Evolutionary conservation across 2,888 invertebrate species (phyloP).

Genomic region (Pseudococcus jackbeardsleyi): DNA sequence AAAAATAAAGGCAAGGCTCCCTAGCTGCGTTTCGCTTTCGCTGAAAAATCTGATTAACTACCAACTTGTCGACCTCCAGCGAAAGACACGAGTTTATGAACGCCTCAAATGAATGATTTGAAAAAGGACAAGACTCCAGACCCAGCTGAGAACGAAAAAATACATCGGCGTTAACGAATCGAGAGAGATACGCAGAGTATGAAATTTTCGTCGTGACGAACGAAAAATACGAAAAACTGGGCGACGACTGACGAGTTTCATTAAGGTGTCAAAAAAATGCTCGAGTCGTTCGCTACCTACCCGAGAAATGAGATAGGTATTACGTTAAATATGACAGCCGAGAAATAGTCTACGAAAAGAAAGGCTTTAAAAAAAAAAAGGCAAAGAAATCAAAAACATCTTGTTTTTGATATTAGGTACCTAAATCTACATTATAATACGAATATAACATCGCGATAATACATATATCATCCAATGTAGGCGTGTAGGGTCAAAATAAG

Average conservation of each 20-base stretch:
- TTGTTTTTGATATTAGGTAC: neutral
- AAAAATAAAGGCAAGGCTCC: neutral
- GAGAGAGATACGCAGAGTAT: neutral
- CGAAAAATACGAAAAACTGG: neutral
- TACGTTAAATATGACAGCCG: neutral
- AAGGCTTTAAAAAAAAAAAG: neutral
- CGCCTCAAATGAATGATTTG: neutral
- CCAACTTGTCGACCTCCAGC: neutral
- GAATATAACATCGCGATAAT: neutral
- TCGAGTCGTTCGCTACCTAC: neutral
- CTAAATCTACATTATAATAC: neutral
- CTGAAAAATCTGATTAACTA: neutral
- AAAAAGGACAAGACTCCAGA: neutral
- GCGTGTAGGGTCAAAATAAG: no score
- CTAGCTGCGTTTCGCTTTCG: no score
- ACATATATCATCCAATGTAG: no score
- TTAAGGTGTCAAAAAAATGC: slow-evolving; percentile 18
- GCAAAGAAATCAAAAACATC: neutral
- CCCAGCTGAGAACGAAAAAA: neutral
- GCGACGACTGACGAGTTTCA: neutral
- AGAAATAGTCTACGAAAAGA: neutral
- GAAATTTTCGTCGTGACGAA: neutral
- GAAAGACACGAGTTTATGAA: neutral
- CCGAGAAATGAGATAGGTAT: slow-evolving; percentile 3
- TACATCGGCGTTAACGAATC: neutral